Evolutionary conservation across 1,140 invertebrate species (phyloP), one percentile per base, ranked within the genome.

Genomic region (Heliconius hewitsoni): DNA sequence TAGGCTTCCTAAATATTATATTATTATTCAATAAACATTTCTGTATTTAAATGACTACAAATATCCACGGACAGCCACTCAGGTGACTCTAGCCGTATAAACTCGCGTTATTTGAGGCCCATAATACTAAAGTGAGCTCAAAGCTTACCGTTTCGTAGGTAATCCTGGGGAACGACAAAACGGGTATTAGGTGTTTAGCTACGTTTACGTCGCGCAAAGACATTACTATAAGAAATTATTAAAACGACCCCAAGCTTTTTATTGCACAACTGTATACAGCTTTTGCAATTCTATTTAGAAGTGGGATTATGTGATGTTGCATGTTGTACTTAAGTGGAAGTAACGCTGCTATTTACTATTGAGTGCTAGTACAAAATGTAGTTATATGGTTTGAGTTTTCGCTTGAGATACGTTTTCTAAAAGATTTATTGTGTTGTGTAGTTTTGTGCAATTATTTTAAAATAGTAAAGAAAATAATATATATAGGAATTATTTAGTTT

Each of bases 121-220:
- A 84, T 84, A 86, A 84, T 86, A 83, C 83, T 82, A 82, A 84
- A 80, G 76, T 79, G 71, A 82, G 81, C 78, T 83, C 83, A 84
- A 84, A 85, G 81, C 84, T 81, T 82, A 76, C 83, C 78, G 82
- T 84, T 84, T 76, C 82, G 84, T 77, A 83, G 82, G 85, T 86
- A 86, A 84, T 86, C 81, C 84, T 82, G 70, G 81, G 77, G 79
- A 80, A 84, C 82, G 81, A 81, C 82, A 83, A 82, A 86, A 83
- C 74, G 76, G 73, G 82, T 74, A 81, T 88, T 84, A 86, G 78
- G 81, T 85, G 82, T 86, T 85, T 84, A 85, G 81, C 79, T 80
- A 86, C 73, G 79, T 86, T 84, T 82, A 84, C 83, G 82, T 81
- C 79, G 76, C 77, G 70, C 78, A 78, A 81, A 77, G 79, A 79